Evolutionary conservation across 2,113 vertebrate genomes (phyloP).

Genomic region (Stigmatopora nigra): DNA sequence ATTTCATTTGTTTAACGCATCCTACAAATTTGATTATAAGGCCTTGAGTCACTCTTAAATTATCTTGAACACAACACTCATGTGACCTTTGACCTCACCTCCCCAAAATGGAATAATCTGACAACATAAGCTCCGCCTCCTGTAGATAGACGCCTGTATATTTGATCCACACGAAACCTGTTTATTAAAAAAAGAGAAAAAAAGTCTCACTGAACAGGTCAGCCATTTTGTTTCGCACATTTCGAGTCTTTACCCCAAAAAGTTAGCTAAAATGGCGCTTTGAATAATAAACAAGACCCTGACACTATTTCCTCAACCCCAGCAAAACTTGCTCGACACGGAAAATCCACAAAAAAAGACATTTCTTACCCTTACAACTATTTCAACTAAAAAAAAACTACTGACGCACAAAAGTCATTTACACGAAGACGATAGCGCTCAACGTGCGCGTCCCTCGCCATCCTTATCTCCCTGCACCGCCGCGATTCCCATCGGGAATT

Average conservation of each 20-base stretch:
- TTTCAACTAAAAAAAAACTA: too few species aligned
- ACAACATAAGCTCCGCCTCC: too few species aligned
- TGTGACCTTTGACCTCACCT: too few species aligned
- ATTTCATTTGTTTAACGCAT: too few species aligned
- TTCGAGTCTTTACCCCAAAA: neutral
- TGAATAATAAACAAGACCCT: neutral
- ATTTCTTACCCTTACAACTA: too few species aligned
- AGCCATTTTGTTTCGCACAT: neutral
- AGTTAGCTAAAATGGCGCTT: neutral
- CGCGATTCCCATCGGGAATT: conserved; percentile 2
- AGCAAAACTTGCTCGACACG: neutral
- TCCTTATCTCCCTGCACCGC: neutral
- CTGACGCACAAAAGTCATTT: conserved; percentile 1
- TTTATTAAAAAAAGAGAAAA: too few species aligned
- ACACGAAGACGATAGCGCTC: neutral
- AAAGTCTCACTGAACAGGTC: neutral
- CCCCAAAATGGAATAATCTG: too few species aligned
- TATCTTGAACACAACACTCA: too few species aligned
- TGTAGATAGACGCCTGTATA: too few species aligned
- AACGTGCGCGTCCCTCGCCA: neutral
- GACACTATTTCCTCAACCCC: neutral
- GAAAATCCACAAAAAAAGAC: neutral
- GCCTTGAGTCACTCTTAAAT: too few species aligned
- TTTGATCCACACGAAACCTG: too few species aligned
- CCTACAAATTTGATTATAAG: too few species aligned